Evolutionary conservation across 2,888 invertebrate genomes (phyloP), one percentile per base, ranked within the genome.

Genomic region (Ryuthela nishihirai): DNA sequence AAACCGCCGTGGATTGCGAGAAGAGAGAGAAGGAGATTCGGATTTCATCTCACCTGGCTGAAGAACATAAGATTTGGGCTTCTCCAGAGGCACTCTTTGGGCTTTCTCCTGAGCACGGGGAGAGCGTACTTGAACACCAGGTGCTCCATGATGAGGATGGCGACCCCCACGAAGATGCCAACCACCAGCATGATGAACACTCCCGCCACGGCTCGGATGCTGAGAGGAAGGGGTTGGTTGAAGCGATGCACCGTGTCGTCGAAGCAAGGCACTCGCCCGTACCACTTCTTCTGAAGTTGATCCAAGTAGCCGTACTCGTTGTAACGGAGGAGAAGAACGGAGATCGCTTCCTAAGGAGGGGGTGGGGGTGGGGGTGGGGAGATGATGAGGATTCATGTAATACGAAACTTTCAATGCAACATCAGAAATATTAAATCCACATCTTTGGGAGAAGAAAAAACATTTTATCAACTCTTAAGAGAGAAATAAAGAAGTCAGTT

Each of bases 31-130:
- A n/a, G n/a, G n/a, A n/a, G n/a, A n/a, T n/a, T n/a, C n/a, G n/a
- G n/a, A n/a, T n/a, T n/a, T n/a, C n/a, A n/a, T 23, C 43, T 69
- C 73, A 87, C 88, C 83, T 89, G 90, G 72, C 91, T 92, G 75
- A 93, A 89, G 77, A 93, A 93, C 92, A 94, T 92, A 62, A 93
- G 86, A 72, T 92, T 91, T 23, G 89, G 81, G 69, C 89, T 90
- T 64, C 88, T 82, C 92, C 92, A 93, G 68, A 89, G 82, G 26
- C 90, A 88, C 59, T 85, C 87, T 71, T 88, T 87, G 1, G 91
- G 90, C 69, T 87, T 84, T 66, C 85, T 85, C 40, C 92, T 80
- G 56, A 91, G 77, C 49, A 84, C 82, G 0, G 93, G 93, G 62
- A 94, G 76, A n/a, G 88, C 85, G 75, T 89, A 90, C 73, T 87